A percentile compares a stretch with the other conserved stretches of the same genome.
Conservation (phyloP, 2,797 vertebrate genomes). For the Apogon hyalosoma region DNA sequence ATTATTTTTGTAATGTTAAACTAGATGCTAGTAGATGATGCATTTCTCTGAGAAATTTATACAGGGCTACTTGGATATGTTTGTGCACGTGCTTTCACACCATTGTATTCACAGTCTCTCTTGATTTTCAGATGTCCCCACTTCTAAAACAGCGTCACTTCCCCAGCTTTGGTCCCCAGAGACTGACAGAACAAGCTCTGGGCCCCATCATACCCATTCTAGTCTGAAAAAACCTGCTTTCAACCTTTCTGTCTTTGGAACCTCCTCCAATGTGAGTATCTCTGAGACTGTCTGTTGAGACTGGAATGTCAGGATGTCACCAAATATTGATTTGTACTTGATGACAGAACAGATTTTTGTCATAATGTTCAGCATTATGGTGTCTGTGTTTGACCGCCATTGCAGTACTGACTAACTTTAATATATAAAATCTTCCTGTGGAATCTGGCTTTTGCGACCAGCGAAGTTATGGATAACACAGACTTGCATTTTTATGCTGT, state of each 20-base stretch:
- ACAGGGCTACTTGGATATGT: neutral
- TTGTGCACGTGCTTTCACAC: neutral
- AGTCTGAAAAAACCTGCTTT: constrained; percentile 95
- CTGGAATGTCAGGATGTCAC: neutral
- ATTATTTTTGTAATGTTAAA: too few relatives aligned
- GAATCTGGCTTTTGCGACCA: neutral
- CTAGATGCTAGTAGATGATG: too few relatives aligned
- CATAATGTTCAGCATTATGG: neutral
- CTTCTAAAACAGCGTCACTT: constrained; percentile 90
- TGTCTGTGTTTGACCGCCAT: constrained; percentile 4
- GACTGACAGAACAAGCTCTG: constrained; percentile 88
- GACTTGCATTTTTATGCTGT: neutral
- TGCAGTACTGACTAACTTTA: constrained; percentile 26
- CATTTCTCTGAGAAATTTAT: too few relatives aligned
- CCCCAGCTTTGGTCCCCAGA: constrained; percentile 95
- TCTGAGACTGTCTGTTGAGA: neutral
- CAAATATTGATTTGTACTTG: neutral
- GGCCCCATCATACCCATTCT: constrained; percentile 87
- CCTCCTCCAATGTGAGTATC: constrained; percentile 81
- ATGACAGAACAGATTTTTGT: constrained; percentile 10
- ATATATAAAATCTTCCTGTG: constrained; percentile 9
- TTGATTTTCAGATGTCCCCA: constrained; percentile 88
- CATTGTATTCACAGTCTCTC: neutral
- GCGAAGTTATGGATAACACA: neutral
- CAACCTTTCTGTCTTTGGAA: constrained; percentile 95